A percentile compares a stretch with the other conserved stretches of the same genome.
These are phyloP conservation scores for Dynastes hyllus DNA, from an alignment of 2,888 invertebrate genomes.

Conservation along the genomic window DNA sequence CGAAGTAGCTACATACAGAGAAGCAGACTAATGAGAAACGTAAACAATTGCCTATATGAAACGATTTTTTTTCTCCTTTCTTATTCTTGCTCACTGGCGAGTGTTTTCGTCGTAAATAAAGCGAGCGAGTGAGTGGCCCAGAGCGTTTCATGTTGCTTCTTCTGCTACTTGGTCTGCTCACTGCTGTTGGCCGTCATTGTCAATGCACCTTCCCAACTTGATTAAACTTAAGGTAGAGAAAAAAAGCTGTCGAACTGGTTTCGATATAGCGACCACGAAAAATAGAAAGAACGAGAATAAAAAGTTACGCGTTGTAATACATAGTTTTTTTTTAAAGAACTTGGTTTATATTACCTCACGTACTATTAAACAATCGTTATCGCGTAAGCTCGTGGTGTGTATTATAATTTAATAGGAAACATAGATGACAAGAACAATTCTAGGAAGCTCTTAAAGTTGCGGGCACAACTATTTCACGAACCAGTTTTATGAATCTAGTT, in stretches of 20 bases:
- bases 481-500: not conserved
- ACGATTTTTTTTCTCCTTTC: constrained; percentile 28
- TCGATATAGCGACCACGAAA: constrained; percentile 35
- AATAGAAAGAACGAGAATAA: constrained; percentile 33
- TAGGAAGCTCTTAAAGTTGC: not conserved
- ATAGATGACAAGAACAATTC: not conserved
- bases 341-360: constrained; percentile 15
- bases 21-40: constrained; percentile 37
- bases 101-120: constrained; percentile 45
- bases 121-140: constrained; percentile 35
- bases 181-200: constrained; percentile 38
- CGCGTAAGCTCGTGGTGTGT: constrained; percentile 4
- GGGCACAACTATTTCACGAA: too few species aligned
- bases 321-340: constrained; percentile 15
- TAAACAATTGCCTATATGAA: constrained; percentile 45
- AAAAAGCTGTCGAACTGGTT: constrained; percentile 45
- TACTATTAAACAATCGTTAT: constrained; percentile 30
- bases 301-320: constrained; percentile 20
- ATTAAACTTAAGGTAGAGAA: constrained; percentile 46
- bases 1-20: not conserved
- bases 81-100: constrained; percentile 44
- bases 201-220: constrained; percentile 45
- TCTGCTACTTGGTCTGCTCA: constrained; percentile 41
- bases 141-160: constrained; percentile 34
- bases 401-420: constrained; percentile 16